A percentile compares a stretch with the other conserved stretches of the same genome.
These are phyloP conservation scores for Himalopsyche tibetana DNA, from an alignment of 2,888 invertebrate genomes.

Conservation along the genomic window DNA sequence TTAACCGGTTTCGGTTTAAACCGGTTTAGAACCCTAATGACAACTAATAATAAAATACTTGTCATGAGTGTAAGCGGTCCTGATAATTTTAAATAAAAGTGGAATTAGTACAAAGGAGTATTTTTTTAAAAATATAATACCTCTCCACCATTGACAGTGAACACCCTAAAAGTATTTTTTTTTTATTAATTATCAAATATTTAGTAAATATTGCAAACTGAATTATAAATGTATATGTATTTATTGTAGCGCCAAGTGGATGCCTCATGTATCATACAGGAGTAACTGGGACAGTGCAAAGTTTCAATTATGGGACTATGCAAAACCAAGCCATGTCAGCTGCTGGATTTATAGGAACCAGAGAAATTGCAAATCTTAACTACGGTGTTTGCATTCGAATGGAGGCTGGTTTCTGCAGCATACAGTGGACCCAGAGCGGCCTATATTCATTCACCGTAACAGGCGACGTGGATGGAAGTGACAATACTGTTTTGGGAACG, in stretches of 20 bases:
- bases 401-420: conserved; percentile 84
- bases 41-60: no score
- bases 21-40: no score
- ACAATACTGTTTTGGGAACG: conserved; percentile 79
- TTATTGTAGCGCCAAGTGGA: conserved; percentile 82
- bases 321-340: conserved; percentile 76
- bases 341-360: conserved; percentile 77
- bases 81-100: no score
- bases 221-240: background rate
- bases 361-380: conserved; percentile 83
- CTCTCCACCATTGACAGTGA: no score
- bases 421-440: conserved; percentile 73
- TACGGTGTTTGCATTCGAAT: conserved; percentile 88
- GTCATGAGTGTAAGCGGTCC: no score
- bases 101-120: no score
- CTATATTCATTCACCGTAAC: conserved; percentile 83
- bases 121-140: no score
- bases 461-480: conserved; percentile 82
- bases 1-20: no score
- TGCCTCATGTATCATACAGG: conserved; percentile 86
- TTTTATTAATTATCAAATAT: no score
- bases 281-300: conserved; percentile 79
- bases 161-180: no score
- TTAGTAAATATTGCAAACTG: background rate
- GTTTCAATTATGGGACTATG: conserved; percentile 86